Base-by-base conservation (phyloP, 2,888 invertebrate genomes). In the Athetis lepigone region DNA sequence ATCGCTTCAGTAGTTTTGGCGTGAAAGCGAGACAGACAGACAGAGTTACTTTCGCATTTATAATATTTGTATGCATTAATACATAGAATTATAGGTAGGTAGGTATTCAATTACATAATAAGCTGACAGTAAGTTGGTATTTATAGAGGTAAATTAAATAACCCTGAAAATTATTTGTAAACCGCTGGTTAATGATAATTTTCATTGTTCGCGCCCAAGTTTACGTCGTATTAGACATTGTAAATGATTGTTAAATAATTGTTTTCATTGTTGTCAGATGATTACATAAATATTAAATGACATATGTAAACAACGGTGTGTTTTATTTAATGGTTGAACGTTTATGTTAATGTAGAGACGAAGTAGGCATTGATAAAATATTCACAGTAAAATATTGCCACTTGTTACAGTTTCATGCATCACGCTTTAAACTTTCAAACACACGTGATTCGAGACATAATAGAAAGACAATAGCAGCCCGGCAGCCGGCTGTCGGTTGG, bases 111-210 rank as follows among this genome's bases (percentile, higher is more conserved):
- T 47, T 13, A 39, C 25, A 16, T 21, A 43, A 19, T 67, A 33
- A 67, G 21, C 9, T 3, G 45, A 27, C 52, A 39, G 42, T 66
- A 42, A 50, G 45, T 70, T 46, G 27, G 2, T 50, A 18, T 36
- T 71, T 42, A 47, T 11, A 23, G 40, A 16, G 27, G 16, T 45
- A 50, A 55, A 45, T 39, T 29, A 29, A 49, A 40, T 47, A 46
- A 36, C 51, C 51, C 58, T 16, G 16, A 19, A 49, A 57, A 43
- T 52, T 23, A 27, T 40, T 68, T n/a, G 39, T 40, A 47, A 59
- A 54, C 45, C 49, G 52, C 23, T 46, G 40, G 49, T n/a, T 56
- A 69, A 73, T 67, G 59, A 52, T 73, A 70, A 70, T 73, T 54
- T 54, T 46, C 59, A 46, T 70, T 73, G 59, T 73, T 50, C 29